phyloP scores from a whole-genome alignment of 2,113 vertebrate species.

The Lepus europaeus region DNA sequence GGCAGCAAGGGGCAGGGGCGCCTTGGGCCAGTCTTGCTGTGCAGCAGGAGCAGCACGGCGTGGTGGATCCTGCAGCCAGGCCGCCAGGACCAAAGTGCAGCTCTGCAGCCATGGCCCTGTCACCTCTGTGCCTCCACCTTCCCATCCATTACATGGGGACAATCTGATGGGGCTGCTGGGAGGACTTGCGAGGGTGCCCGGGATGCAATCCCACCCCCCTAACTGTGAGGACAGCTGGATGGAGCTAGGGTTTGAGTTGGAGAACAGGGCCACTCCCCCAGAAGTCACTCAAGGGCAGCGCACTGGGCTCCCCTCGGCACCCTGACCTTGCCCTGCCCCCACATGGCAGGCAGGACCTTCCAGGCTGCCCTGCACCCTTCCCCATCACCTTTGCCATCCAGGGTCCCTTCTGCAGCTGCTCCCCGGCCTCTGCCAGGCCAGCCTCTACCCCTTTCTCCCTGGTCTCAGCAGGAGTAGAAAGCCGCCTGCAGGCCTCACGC shows the following conservation, averaged over 20 bases:
- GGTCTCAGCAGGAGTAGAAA: not conserved
- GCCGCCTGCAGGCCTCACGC: not conserved
- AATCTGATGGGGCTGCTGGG: not conserved
- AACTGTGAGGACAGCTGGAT: not conserved
- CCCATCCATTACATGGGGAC: not conserved
- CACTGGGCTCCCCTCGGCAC: not conserved
- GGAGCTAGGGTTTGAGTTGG: not conserved
- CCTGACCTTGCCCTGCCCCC: not conserved
- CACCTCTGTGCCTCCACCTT: not conserved
- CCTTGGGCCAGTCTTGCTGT: not conserved
- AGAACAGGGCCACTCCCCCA: not conserved
- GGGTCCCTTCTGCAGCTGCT: not conserved
- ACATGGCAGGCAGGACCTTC: not conserved
- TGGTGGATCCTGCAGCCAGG: not conserved
- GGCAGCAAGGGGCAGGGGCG: not conserved
- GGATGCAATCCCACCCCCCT: not conserved
- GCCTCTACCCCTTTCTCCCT: not conserved
- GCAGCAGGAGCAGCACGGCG: not conserved
- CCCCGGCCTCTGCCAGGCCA: too few relatives aligned
- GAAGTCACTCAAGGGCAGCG: not conserved
- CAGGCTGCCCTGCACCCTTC: not conserved
- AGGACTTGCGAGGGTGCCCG: not conserved
- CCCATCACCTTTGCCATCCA: not conserved
- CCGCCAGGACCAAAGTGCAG: not conserved
- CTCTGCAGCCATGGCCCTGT: not conserved